phyloP scores from a whole-genome alignment of 1,140 invertebrate genomes.

The Dendrolimus punctatus region DNA sequence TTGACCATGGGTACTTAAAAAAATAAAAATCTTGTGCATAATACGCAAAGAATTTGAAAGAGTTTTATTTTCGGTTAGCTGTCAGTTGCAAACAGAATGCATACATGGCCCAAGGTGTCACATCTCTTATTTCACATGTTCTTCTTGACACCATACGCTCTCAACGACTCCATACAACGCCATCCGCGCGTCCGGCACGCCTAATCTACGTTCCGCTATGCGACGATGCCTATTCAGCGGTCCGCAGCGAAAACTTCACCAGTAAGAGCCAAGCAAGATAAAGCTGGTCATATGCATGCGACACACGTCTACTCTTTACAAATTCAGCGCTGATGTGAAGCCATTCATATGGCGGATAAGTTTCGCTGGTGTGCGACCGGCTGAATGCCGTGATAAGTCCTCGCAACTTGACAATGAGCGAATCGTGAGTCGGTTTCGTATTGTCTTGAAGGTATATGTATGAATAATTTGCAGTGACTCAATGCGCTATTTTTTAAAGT shows the following conservation, averaged over 20 bases:
- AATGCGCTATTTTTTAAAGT: no score
- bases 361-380: constrained; percentile 41
- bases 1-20: no score
- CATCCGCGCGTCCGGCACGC: constrained; percentile 3
- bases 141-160: neutral
- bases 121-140: neutral
- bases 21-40: no score
- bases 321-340: constrained; percentile 54
- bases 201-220: constrained; percentile 18
- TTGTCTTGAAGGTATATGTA: constrained; percentile 4
- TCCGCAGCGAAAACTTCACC: constrained; percentile 38
- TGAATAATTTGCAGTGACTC: no score
- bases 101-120: no score
- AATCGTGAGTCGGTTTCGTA: constrained; percentile 48
- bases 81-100: no score
- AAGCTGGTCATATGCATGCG: constrained; percentile 46
- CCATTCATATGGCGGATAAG: constrained; percentile 57
- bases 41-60: no score
- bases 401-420: constrained; percentile 43
- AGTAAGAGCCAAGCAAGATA: constrained; percentile 43
- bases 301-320: constrained; percentile 63
- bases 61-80: no score
- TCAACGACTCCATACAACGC: neutral
- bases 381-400: constrained; percentile 54
- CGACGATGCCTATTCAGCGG: constrained; percentile 20